Conservation (phyloP, 1,140 invertebrate species). For the Rhopalosiphum padi region DNA sequence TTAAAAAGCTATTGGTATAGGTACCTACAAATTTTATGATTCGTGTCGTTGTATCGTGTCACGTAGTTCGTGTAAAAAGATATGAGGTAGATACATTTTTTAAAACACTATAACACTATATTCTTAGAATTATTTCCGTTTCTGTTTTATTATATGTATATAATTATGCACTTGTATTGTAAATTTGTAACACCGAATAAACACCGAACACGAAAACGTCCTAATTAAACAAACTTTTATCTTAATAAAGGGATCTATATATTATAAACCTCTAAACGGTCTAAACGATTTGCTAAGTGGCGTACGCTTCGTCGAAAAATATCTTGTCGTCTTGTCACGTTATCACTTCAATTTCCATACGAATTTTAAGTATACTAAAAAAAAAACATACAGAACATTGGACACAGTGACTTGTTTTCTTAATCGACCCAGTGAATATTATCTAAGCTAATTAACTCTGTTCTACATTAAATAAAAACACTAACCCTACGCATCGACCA, state of each 20-base stretch:
- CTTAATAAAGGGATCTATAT: conserved; percentile 41
- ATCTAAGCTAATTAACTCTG: conserved; percentile 21
- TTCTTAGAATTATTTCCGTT: conserved; percentile 3
- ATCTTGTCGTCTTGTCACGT: conserved; percentile 17
- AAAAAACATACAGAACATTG: neutral
- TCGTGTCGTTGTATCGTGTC: conserved; percentile 9
- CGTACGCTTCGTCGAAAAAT: conserved; percentile 25
- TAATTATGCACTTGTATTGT: conserved; percentile 31
- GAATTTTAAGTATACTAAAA: conserved; percentile 22
- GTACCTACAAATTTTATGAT: neutral
- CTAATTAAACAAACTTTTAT: conserved; percentile 40
- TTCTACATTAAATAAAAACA: neutral
- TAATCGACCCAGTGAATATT: conserved; percentile 47
- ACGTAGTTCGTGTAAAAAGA: neutral
- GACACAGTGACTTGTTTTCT: neutral
- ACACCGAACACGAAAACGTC: conserved; percentile 23
- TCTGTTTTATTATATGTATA: neutral
- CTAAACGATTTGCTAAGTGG: conserved; percentile 47
- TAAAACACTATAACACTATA: conserved; percentile 2
- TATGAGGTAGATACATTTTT: neutral
- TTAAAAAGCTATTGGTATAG: conserved; percentile 9
- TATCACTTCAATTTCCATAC: conserved; percentile 40
- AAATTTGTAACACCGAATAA: conserved; percentile 11
- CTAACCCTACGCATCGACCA: neutral
- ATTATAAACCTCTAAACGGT: conserved; percentile 36